A percentile compares a stretch with the other conserved stretches of the same genome.
These are phyloP conservation scores for Bombus vancouverensis DNA, from an alignment of 1,140 invertebrate species.

Conservation along the genomic window DNA sequence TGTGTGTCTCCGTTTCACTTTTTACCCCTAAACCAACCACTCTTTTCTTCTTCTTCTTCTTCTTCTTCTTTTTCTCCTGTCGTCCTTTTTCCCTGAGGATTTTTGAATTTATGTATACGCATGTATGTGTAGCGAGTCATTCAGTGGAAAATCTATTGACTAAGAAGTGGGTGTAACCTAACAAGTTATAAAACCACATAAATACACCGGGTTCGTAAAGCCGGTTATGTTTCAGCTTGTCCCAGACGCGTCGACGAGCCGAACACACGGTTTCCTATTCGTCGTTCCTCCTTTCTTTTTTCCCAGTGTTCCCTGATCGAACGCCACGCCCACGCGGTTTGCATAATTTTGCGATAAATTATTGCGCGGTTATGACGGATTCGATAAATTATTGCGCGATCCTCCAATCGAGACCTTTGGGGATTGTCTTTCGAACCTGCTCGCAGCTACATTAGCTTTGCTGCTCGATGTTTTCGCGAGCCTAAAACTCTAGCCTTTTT, in stretches of 20 bases:
- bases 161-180: conserved; percentile 50
- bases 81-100: conserved; percentile 32
- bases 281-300: not conserved
- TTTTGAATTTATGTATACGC: conserved; percentile 5
- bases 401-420: not conserved
- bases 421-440: conserved; percentile 20
- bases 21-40: not conserved
- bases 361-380: conserved; percentile 30
- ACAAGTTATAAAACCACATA: conserved; percentile 49
- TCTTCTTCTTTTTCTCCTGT: not conserved
- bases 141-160: conserved; percentile 59
- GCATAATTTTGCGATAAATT: conserved; percentile 51
- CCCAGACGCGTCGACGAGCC: not conserved
- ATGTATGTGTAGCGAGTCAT: conserved; percentile 12
- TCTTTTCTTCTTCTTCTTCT: not conserved
- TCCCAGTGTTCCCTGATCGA: conserved; percentile 32
- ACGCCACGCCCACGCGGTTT: conserved; percentile 20
- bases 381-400: conserved; percentile 42
- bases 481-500: not conserved
- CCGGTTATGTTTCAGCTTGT: conserved; percentile 16
- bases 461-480: not conserved
- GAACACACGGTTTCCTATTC: conserved; percentile 13
- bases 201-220: conserved; percentile 25
- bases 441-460: not conserved
- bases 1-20: conserved; percentile 19